Evolutionary conservation across 2,113 vertebrate species (phyloP).

Genomic region (Lepus timidus): DNA sequence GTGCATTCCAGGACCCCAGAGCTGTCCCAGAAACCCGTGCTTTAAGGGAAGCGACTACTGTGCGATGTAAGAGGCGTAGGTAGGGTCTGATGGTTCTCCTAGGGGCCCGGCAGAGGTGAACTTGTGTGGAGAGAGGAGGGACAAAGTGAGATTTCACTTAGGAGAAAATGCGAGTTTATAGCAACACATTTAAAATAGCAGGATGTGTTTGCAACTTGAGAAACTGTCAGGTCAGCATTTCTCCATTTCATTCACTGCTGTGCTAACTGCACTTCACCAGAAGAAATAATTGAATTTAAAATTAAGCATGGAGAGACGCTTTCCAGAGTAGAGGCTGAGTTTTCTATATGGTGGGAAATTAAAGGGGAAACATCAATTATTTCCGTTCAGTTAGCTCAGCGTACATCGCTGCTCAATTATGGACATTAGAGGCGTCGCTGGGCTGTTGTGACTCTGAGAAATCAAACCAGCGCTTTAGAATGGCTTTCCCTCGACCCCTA

Average conservation of each 20-base stretch:
- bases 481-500: not conserved
- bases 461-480: not conserved
- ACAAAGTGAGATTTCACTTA: not conserved
- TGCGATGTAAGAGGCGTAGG: not conserved
- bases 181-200: not conserved
- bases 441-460: not conserved
- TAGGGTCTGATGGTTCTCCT: too few relatives aligned
- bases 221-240: not conserved
- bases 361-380: not conserved
- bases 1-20: not conserved
- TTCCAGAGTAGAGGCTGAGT: not conserved
- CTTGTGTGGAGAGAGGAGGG: not conserved
- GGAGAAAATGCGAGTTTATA: not conserved
- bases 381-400: not conserved
- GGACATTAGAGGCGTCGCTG: not conserved
- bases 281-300: not conserved
- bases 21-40: not conserved
- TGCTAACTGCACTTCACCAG: not conserved
- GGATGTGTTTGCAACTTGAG: not conserved
- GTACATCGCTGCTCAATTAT: not conserved
- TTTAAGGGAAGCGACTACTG: not conserved
- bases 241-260: not conserved
- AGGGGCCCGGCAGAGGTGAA: not conserved
- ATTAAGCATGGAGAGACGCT: not conserved
- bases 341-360: conserved; percentile 6